Evolutionary conservation across 2,797 vertebrate genomes (phyloP), one percentile per base, ranked within the genome.

Genomic region (Rhinichthys osculus): DNA sequence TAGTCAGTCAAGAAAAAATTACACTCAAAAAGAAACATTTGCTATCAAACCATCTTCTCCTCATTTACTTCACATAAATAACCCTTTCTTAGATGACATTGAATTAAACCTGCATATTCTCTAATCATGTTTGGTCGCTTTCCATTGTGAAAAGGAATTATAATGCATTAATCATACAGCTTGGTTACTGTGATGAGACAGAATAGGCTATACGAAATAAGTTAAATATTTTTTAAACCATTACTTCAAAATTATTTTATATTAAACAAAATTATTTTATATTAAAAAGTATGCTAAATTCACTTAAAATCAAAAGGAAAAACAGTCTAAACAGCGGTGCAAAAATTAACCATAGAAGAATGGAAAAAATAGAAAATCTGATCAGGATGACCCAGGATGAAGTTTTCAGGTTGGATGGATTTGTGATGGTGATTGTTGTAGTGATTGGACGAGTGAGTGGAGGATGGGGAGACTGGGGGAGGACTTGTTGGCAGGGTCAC

Each of bases 401-500:
- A 70, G 23, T 81, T 54, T 89, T 27, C 69, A 81, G 72, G 67
- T 47, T 64, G 69, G 38, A 87, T 64, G 80, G 42, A 87, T 83
- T n/a, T n/a, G 64, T 79, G 74, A 87, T 74, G 77, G 73, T 74
- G 27, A 57, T 40, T 81, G 52, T 57, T 81, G 54, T 40, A 71
- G 21, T 80, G 79, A 83, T 87, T 81, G 76, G 57, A 85, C 33
- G 59, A 72, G 88, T 83, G 64, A 83, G 69, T 77, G 71, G 38
- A 52, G 77, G 85, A 19, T 81, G 70, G 57, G 44, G 78, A 54
- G 70, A 38, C 10, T 50, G 77, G 77, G 62, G 71, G 82, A 64
- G 85, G 71, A 67, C n/a, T 78, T 80, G 83, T 83, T 91, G 90
- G 87, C 81, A 76, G 76, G 57, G 78, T 85, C 87, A 89, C 88